Evolutionary conservation across 2,113 vertebrate genomes (phyloP).

Genomic region (Dipodomys spectabilis): DNA sequence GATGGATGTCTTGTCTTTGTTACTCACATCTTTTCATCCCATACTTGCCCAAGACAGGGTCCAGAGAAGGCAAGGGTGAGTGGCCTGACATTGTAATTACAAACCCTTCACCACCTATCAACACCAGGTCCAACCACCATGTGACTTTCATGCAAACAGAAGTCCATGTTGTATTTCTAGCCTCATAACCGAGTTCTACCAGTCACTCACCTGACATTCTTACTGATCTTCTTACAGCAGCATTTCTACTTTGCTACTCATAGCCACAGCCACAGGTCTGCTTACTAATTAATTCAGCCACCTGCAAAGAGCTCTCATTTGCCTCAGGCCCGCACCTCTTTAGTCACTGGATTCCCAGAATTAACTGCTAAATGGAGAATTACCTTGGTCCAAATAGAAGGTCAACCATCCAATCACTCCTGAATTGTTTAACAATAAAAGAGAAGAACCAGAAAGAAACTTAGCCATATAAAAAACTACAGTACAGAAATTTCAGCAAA

Average conservation of each 20-base stretch:
- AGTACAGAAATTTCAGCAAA: conserved; percentile 1
- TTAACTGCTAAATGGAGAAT: not conserved
- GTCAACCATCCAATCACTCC: not conserved
- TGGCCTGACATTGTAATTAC: not conserved
- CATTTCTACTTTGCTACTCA: not conserved
- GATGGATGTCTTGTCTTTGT: not conserved
- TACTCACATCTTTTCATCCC: not conserved
- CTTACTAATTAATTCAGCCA: not conserved
- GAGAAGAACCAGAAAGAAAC: not conserved
- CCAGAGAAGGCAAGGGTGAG: not conserved
- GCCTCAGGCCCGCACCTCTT: not conserved
- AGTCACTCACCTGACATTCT: not conserved
- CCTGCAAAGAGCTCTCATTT: not conserved
- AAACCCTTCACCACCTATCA: not conserved
- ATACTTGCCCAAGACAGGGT: not conserved
- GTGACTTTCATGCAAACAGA: not conserved
- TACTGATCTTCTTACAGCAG: not conserved
- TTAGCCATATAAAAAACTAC: not conserved
- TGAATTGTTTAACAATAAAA: not conserved
- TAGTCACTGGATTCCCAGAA: not conserved
- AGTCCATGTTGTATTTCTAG: not conserved
- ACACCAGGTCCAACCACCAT: not conserved
- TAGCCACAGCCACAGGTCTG: not conserved
- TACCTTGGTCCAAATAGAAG: not conserved
- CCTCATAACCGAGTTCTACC: not conserved